Percentiles rank a stretch among this genome's conserved stretches.
Evolutionary conservation across 2,113 vertebrate genomes (phyloP).

Genomic region (Microtus pennsylvanicus): DNA sequence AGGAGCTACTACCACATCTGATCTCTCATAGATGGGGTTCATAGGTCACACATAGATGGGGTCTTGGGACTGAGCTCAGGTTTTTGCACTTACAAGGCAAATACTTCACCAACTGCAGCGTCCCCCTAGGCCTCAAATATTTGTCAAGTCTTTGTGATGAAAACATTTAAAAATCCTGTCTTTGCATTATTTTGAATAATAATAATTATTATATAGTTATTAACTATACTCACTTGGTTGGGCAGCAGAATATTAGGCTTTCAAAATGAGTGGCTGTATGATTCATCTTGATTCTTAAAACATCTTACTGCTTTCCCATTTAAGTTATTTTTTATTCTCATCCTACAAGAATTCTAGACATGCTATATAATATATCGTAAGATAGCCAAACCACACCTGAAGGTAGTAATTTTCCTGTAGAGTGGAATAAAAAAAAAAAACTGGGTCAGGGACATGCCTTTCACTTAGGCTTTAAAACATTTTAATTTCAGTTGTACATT

Average conservation of each 20-base stretch:
- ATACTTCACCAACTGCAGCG: no score
- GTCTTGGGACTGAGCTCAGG: background rate
- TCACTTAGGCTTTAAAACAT: constrained; percentile 32
- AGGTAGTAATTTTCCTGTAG: background rate
- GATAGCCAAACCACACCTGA: constrained; percentile 1
- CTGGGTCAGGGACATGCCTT: constrained; percentile 18
- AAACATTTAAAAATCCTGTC: background rate
- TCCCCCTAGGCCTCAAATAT: background rate
- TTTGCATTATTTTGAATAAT: background rate
- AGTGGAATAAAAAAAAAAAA: constrained; percentile 20
- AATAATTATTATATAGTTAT: background rate
- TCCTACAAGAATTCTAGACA: background rate
- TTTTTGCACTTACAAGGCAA: background rate
- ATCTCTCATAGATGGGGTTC: no score
- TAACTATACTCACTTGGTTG: background rate
- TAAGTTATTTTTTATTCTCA: constrained; percentile 61
- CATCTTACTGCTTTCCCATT: background rate
- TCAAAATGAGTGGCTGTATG: background rate
- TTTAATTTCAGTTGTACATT: constrained; percentile 64
- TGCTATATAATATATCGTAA: background rate
- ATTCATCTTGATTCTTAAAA: background rate
- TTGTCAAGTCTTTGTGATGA: background rate
- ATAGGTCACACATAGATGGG: background rate
- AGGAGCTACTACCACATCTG: no score
- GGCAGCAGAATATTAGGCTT: background rate